Conservation (phyloP, 2,113 vertebrate species). For the Mixornis gularis region DNA sequence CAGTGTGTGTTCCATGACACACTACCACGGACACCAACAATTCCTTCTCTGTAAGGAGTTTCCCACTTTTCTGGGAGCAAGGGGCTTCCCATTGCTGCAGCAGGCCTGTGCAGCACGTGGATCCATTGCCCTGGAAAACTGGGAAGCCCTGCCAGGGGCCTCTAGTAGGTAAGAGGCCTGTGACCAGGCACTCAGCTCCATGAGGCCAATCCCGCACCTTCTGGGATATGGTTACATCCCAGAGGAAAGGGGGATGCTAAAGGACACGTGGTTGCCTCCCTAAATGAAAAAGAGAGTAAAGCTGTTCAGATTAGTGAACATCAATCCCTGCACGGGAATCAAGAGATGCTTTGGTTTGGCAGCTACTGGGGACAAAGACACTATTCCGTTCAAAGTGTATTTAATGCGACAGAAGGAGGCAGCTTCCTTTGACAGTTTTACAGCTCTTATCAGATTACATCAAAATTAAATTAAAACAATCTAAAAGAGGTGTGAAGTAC, state of each 20-base stretch:
- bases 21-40: rapidly evolving
- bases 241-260: neutral
- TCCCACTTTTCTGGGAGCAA: neutral
- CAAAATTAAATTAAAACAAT: slow-evolving; percentile 50
- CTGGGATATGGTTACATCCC: rapidly evolving
- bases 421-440: slow-evolving; percentile 22
- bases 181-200: rapidly evolving
- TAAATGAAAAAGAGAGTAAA: neutral
- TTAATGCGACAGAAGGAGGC: neutral
- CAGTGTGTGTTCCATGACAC: neutral
- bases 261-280: neutral
- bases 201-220: neutral
- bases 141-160: neutral
- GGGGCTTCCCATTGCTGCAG: too few relatives aligned
- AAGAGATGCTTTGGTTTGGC: neutral
- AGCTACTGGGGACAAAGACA: neutral
- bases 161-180: neutral
- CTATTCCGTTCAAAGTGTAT: neutral
- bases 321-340: neutral
- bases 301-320: neutral
- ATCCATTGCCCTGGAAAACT: neutral
- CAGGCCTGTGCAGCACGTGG: rapidly evolving
- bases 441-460: slow-evolving; percentile 34
- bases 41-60: neutral
- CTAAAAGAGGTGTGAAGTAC: slow-evolving; percentile 25